These are phyloP conservation scores for Sebastes trivittatus DNA, from an alignment of 2,797 vertebrate species.

Conservation along the genomic window DNA sequence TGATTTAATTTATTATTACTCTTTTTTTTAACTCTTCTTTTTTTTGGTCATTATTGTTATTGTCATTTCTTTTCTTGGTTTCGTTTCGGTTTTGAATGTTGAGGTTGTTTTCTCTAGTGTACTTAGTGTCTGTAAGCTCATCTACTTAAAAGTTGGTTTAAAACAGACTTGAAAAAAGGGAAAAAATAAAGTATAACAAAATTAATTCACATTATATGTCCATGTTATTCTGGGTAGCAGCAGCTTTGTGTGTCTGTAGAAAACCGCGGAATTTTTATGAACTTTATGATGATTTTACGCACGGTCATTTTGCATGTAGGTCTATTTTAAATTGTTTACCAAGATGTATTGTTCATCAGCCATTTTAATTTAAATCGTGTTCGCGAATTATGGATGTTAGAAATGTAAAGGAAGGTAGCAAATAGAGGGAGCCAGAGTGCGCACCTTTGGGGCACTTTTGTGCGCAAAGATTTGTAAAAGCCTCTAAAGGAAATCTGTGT, in stretches of 20 bases:
- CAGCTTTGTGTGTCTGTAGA: not conserved
- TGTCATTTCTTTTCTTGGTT: no score
- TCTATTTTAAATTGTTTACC: not conserved
- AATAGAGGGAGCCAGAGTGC: not conserved
- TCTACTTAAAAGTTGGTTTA: no score
- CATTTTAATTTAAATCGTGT: not conserved
- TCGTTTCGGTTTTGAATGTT: no score
- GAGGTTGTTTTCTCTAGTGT: no score
- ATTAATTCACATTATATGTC: not conserved
- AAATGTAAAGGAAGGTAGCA: not conserved
- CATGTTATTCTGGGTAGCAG: not conserved
- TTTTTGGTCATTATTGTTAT: no score
- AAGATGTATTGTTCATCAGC: not conserved
- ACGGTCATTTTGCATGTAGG: not conserved
- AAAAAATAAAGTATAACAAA: no score
- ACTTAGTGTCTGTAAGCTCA: no score
- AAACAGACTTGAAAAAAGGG: no score
- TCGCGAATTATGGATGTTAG: not conserved
- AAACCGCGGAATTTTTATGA: not conserved
- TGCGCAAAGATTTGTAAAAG: not conserved
- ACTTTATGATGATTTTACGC: conserved; percentile 6
- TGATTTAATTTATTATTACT: no score
- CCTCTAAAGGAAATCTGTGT: not conserved
- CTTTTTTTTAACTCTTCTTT: no score
- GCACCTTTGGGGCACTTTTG: not conserved